Conservation (phyloP, 2,888 invertebrate species). For the Rhagonycha fulva region DNA sequence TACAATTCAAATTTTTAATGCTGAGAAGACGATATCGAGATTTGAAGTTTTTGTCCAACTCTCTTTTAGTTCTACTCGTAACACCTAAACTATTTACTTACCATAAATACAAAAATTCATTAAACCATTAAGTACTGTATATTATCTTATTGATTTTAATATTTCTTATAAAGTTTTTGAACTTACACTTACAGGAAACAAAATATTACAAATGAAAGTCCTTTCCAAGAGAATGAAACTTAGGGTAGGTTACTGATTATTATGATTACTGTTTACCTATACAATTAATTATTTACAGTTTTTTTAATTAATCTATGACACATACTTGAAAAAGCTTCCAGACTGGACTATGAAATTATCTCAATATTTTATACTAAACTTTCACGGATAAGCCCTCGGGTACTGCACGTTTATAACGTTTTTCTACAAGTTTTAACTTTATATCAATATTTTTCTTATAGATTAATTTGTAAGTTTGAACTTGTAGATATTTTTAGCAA, state of each 20-base stretch:
- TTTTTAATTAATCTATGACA: not conserved
- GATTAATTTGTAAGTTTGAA: not conserved
- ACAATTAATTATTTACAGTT: not conserved
- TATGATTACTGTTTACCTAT: too few species aligned
- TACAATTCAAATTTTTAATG: too few species aligned
- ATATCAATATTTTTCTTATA: not conserved
- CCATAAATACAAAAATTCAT: too few species aligned
- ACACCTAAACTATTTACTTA: too few species aligned
- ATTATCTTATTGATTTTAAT: too few species aligned
- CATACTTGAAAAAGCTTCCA: not conserved
- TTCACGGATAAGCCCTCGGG: not conserved
- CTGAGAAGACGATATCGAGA: too few species aligned
- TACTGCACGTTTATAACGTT: not conserved
- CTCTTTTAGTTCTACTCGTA: too few species aligned
- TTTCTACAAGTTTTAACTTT: not conserved
- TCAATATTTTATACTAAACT: not conserved
- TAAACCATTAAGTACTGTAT: too few species aligned
- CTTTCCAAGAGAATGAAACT: not conserved
- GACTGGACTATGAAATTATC: not conserved
- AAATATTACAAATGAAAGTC: not conserved
- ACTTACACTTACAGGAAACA: not conserved
- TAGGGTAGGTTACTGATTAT: not conserved
- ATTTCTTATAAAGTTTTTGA: not conserved
- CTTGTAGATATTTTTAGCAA: not conserved
- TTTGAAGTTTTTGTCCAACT: too few species aligned